Base-by-base conservation (phyloP, 2,888 invertebrate species). In the Smittia aterrima region DNA sequence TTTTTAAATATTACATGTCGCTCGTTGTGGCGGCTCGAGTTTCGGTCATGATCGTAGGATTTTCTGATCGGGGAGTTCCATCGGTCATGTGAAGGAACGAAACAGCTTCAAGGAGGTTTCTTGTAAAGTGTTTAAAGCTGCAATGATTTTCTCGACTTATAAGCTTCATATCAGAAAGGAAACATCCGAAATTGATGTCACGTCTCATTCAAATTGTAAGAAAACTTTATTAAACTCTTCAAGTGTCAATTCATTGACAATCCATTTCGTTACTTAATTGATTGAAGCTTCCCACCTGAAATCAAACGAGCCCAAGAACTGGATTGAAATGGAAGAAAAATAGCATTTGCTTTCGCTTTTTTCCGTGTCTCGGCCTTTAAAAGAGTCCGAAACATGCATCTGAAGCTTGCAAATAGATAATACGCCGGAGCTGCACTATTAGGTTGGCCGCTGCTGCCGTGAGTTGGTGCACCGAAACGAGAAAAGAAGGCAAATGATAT, bases 1-100 rank as follows among this genome's bases (percentile, higher is more conserved):
- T 6, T 66, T 64, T 64, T 64, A 64, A 64, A 24, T 64, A 64
- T 64, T 64, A 64, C 27, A 64, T 64, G 64, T 64, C 64, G 25
- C 6, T 58, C 13, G 38, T 7, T 38, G 38, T 4, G 38, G 47
- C 3, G 47, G 58, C 22, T 58, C 32, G 16, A 1, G 32, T 32
- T 66, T 32, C 32, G 32, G 66, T 24, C 66, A 66, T 66, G 66
- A 32, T 18, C 20, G 58, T 58, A 18, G n/a, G 18, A 2, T 47
- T 47, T 47, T 47, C 47, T 47, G 32, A 32, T 32, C 32, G 9
- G 32, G 32, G 32, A 32, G 32, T 6, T 32, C 9, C 32, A 9
- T 32, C 4, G 32, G 3, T 32, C 3, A 32, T 3, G 32, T 32
- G 32, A 32, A 32, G 9, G n/a, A 32, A 9, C 9, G 32, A 32